Percentiles rank a stretch among this genome's conserved stretches.
These are phyloP conservation scores for Gadus chalcogrammus DNA, from an alignment of 2,113 vertebrate genomes.

Conservation along the genomic window DNA sequence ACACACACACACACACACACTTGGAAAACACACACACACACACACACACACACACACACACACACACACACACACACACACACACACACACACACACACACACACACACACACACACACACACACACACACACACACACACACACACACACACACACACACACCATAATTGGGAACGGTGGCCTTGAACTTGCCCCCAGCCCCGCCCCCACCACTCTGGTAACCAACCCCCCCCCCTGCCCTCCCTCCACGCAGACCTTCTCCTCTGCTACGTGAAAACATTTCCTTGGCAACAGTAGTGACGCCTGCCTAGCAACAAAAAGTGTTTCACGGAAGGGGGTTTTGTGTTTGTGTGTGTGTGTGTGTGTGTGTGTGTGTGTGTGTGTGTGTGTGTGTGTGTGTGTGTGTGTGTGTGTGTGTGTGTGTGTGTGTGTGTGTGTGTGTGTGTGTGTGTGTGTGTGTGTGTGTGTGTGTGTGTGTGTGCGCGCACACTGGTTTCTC, in stretches of 20 bases:
- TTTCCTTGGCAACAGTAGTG: slow-evolving; percentile 68
- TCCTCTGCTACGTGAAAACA: slow-evolving; percentile 56
- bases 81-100: slow-evolving; percentile 9
- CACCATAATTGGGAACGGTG: slow-evolving; percentile 37
- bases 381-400: no score
- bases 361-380: no score
- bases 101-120: slow-evolving; percentile 10
- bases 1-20: slow-evolving; percentile 14
- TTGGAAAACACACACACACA: no score
- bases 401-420: no score
- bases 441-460: slow-evolving; percentile 13
- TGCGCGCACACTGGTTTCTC: not conserved
- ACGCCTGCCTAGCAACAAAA: slow-evolving; percentile 69
- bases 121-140: slow-evolving; percentile 21
- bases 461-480: no score
- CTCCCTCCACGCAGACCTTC: slow-evolving; percentile 30
- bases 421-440: no score
- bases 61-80: not conserved
- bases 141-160: slow-evolving; percentile 37
- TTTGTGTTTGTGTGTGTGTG: not conserved
- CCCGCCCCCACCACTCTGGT: slow-evolving; percentile 48
- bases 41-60: no score
- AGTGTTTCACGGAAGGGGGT: slow-evolving; percentile 40
- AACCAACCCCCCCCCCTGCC: slow-evolving; percentile 50
- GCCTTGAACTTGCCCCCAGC: slow-evolving; percentile 65